phyloP scores from a whole-genome alignment of 2,797 vertebrate genomes.

The Enteromius thamalakanensis region DNA sequence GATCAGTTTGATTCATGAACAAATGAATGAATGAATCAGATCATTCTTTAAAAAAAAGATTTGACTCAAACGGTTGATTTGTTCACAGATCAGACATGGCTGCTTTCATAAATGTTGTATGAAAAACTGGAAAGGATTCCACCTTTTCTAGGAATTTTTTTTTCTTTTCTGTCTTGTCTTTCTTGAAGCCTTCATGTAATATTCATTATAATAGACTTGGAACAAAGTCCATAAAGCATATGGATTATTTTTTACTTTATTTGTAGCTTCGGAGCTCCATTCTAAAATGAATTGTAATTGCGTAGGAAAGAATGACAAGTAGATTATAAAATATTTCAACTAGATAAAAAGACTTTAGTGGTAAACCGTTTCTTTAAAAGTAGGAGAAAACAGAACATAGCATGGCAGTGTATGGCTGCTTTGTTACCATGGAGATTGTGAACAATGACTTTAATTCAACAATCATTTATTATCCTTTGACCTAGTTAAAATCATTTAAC shows the following conservation, averaged over 20 bases:
- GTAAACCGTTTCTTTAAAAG: conserved; percentile 7
- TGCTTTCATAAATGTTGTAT: not conserved
- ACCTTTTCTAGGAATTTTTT: not conserved
- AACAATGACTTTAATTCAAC: conserved; percentile 1
- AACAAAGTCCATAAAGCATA: not conserved
- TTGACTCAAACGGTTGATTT: not conserved
- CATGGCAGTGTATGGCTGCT: conserved; percentile 4
- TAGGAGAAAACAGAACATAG: conserved; percentile 17
- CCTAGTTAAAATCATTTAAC: conserved; percentile 12
- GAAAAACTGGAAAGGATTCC: not conserved
- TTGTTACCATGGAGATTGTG: conserved; percentile 19
- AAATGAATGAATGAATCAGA: not conserved
- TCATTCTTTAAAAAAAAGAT: not conserved
- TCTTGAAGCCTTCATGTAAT: not conserved
- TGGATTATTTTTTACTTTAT: not conserved
- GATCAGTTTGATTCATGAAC: not conserved
- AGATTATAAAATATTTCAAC: not conserved
- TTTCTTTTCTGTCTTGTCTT: not conserved
- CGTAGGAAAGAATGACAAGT: not conserved
- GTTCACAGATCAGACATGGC: not conserved
- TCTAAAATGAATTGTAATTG: not conserved
- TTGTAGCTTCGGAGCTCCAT: not conserved
- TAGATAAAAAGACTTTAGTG: not conserved
- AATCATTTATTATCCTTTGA: conserved; percentile 14
- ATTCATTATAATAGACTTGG: not conserved